phyloP scores from a whole-genome alignment of 2,113 vertebrate species.

The Zootoca vivipara region DNA sequence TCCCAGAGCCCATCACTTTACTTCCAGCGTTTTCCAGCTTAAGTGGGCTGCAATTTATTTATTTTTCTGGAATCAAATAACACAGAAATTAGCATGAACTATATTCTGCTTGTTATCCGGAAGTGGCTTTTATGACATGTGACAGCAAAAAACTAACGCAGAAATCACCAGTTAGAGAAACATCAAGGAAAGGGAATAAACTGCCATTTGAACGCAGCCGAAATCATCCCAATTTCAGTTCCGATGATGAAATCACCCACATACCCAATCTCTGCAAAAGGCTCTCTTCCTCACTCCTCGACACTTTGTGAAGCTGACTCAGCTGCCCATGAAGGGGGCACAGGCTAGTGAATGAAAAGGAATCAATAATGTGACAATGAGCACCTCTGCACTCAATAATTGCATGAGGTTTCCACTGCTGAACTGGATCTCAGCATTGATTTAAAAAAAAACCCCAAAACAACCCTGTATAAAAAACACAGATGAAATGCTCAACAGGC shows the following conservation, averaged over 20 bases:
- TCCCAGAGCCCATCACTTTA: no score
- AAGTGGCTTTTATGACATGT: no score
- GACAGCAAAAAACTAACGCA: no score
- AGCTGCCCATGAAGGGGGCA: background rate
- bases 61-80: no score
- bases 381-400: conserved; percentile 61
- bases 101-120: no score
- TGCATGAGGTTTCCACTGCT: conserved; percentile 51
- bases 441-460: conserved; percentile 40
- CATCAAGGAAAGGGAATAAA: no score
- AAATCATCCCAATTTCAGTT: no score
- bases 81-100: no score
- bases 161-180: no score
- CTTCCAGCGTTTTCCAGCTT: no score
- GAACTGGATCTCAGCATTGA: conserved; percentile 54
- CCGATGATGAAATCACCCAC: background rate
- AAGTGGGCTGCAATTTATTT: no score
- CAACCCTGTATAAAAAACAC: conserved; percentile 46
- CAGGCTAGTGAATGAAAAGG: background rate
- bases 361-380: conserved; percentile 59
- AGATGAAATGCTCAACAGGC: conserved; percentile 31
- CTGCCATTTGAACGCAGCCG: no score
- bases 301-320: background rate
- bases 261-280: background rate
- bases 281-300: background rate